These are phyloP conservation scores for Spea bombifrons DNA, from an alignment of 2,113 vertebrate species.

Conservation along the genomic window DNA sequence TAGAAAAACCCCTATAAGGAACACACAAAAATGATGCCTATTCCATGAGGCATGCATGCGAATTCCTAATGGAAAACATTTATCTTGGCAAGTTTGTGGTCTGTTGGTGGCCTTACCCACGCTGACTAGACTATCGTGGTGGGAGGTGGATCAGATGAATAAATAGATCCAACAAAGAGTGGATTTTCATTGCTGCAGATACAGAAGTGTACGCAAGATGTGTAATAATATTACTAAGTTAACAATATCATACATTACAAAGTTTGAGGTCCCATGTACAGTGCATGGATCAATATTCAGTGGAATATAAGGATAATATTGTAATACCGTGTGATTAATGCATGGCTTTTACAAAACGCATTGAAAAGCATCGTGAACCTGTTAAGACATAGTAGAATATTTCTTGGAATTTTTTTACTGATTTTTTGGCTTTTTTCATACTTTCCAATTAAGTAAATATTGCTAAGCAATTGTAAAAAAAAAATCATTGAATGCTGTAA, in stretches of 20 bases:
- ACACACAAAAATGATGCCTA: conserved; percentile 61
- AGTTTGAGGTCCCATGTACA: too few relatives aligned
- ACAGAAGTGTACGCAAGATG: neutral
- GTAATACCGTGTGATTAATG: too few relatives aligned
- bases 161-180: conserved; percentile 52
- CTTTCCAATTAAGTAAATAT: too few relatives aligned
- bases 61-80: conserved; percentile 72
- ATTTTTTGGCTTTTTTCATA: too few relatives aligned
- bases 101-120: conserved; percentile 65
- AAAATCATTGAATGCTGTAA: too few relatives aligned
- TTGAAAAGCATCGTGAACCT: too few relatives aligned
- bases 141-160: conserved; percentile 52
- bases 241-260: neutral
- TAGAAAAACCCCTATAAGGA: conserved; percentile 68
- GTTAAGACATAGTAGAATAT: too few relatives aligned
- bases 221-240: neutral
- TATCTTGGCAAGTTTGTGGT: conserved; percentile 67
- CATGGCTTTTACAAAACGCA: too few relatives aligned
- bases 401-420: too few relatives aligned
- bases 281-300: too few relatives aligned
- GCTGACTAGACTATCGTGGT: conserved; percentile 59
- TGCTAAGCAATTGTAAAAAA: too few relatives aligned
- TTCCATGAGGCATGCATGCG: conserved; percentile 67
- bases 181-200: conserved; percentile 47
- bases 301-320: too few relatives aligned